Evolutionary conservation across 37 sponge, comb jelly and placozoan species (phyloP), one percentile per base, ranked within the genome.

Genomic region (Diacarnus erythraeanus): DNA sequence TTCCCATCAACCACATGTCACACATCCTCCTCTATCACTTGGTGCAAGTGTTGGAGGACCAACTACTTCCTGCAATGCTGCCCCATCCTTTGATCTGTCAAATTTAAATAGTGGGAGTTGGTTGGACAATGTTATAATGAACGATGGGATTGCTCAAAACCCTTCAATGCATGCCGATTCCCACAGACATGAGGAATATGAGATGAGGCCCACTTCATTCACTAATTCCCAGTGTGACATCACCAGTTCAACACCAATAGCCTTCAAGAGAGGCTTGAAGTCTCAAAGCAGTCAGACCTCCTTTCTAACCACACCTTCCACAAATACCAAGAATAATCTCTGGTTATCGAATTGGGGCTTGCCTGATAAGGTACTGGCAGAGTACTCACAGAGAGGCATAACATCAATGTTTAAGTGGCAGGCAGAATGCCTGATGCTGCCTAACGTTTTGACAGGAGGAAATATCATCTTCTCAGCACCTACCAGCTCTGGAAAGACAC

Each of bases 401-500:
- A 69, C 41, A 12, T 75, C 78, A 64, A 96, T 99, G 97, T 99
- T 94, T 81, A 68, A 85, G 26, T 99, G 99, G 99, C 99, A 99
- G 84, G 95, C 89, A 4, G 91, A 99, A 78, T 96, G 97, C 40
- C 91, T 99, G 29, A 64, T 77, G 66, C 67, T 84, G 57, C 89
- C 88, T 5, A 86, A 86, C 21, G 93, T 95, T 10, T 76, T 99
- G 35, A 34, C 34, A 0, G 94, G 94, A 3, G 54, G 90, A 0
- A 99, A 96, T 75, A 84, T 99, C 23, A 86, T 99, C 4, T 96
- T 87, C 72, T 96, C 97, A 18, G 99, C 99, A 23, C 99, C 99
- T 54, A 99, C 99, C 22, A 96, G 97, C 69, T 92, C 97, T 63
- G 99, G 99, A 31, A 99, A 99, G 83, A 99, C 97, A 3, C 86